Evolutionary conservation across 2,888 invertebrate species (phyloP), one percentile per base, ranked within the genome.

Genomic region (Epistrophella euchroma): DNA sequence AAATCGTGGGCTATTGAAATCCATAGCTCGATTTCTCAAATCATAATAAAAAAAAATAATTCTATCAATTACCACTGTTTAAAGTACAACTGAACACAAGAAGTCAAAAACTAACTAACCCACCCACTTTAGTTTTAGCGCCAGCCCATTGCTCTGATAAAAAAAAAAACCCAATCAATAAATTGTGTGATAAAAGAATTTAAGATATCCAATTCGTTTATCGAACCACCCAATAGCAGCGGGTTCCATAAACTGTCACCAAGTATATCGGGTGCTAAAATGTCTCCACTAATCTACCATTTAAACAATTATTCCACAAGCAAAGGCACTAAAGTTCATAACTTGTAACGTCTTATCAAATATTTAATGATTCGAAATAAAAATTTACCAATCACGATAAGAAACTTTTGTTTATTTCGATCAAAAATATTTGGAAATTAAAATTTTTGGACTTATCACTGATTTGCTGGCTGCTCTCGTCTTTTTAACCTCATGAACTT

Each of bases 311-410:
- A 74, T 58, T 75, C 35, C 35, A 80, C 32, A 47, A 72, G 55
- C 72, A 72, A 84, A 76, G 60, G 60, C 71, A 75, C 52, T 72
- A 60, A 60, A 58, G 45, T 76, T 73, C 68, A 80, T 55, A 62
- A 70, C 72, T 76, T 72, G 76, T 76, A 68, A 66, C 37, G 22
- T 58, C 85, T 80, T 70, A 85, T 81, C 80, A 73, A 77, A 62
- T 60, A n/a, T 25, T 45, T 45, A 10, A 10, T 60, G 55, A 55
- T 81, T 81, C 76, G 17, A 81, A 80, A 37, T 32, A 77, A 80
- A 72, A 60, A 60, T 60, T 73, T 76, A 72, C 66, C 80, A 85
- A 86, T 78, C 77, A 81, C 82, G 86, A 86, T 86, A 86, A 82
- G 52, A 71, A 19, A 66, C 60, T 77, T 78, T 82, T 45, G 77